Evolutionary conservation across 1,140 invertebrate species (phyloP).

Genomic region (Penaeus japonicus): DNA sequence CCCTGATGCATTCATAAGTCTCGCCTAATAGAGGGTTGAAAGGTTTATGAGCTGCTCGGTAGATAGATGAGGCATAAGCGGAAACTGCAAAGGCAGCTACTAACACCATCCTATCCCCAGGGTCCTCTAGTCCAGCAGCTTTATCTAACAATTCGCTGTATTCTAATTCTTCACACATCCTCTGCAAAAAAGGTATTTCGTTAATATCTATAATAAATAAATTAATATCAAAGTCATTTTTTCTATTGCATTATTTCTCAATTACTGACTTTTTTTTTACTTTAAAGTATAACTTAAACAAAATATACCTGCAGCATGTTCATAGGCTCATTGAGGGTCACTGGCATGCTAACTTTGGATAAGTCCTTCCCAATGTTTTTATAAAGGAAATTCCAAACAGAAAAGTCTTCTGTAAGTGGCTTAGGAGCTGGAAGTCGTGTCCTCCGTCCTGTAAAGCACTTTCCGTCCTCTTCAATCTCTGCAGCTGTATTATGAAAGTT

Average conservation of each 20-base stretch:
- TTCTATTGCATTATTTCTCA: not conserved
- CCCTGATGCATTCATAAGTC: slow-evolving; percentile 81
- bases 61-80: slow-evolving; percentile 79
- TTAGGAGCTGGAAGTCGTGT: slow-evolving; percentile 76
- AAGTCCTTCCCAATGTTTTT: slow-evolving; percentile 89
- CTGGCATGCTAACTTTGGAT: slow-evolving; percentile 82
- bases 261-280: not conserved
- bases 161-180: slow-evolving; percentile 85
- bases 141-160: slow-evolving; percentile 82
- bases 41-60: slow-evolving; percentile 83
- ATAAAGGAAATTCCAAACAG: slow-evolving; percentile 81
- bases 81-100: slow-evolving; percentile 86
- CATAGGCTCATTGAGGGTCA: slow-evolving; percentile 85
- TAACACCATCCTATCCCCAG: slow-evolving; percentile 77
- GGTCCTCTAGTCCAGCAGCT: slow-evolving; percentile 72
- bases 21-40: slow-evolving; percentile 88
- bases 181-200: slow-evolving; percentile 62
- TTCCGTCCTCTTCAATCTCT: slow-evolving; percentile 56
- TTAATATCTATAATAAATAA: not conserved
- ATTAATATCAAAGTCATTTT: not conserved
- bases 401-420: slow-evolving; percentile 77
- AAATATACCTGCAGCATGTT: slow-evolving; percentile 74
- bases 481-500: slow-evolving; percentile 20
- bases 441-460: slow-evolving; percentile 71
- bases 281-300: not conserved